These are phyloP conservation scores for Pomacea canaliculata DNA, from an alignment of 2,888 invertebrate genomes.

Conservation along the genomic window DNA sequence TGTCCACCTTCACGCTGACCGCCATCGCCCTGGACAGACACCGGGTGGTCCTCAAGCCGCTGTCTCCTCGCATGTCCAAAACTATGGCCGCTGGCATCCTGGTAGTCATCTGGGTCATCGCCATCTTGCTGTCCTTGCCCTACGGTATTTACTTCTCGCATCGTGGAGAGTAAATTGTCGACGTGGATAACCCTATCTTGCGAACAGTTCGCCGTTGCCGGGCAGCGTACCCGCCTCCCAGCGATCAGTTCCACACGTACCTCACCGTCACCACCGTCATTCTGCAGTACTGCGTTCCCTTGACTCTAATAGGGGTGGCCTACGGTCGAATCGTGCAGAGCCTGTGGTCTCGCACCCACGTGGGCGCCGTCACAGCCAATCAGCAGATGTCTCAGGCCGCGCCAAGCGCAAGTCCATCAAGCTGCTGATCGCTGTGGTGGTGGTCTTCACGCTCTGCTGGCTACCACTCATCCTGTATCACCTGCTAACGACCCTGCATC, in stretches of 20 bases:
- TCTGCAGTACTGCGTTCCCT: conserved; percentile 70
- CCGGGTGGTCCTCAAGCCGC: conserved; percentile 69
- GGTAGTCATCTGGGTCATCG: conserved; percentile 66
- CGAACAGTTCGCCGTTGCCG: conserved; percentile 60
- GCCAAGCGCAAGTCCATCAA: conserved; percentile 71
- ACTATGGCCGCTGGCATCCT: conserved; percentile 65
- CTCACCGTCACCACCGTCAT: conserved; percentile 68
- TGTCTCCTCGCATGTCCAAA: conserved; percentile 67
- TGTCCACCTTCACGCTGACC: conserved; percentile 71
- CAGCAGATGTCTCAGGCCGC: conserved; percentile 67
- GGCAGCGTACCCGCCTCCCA: conserved; percentile 63
- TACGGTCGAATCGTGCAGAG: conserved; percentile 67
- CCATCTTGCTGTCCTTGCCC: conserved; percentile 66
- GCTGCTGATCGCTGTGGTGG: conserved; percentile 70
- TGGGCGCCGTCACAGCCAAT: conserved; percentile 69
- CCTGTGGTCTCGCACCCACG: conserved; percentile 63
- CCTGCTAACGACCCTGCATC: conserved; percentile 67
- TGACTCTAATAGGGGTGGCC: conserved; percentile 67
- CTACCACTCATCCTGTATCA: conserved; percentile 72
- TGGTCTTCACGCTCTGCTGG: conserved; percentile 71
- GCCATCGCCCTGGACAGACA: conserved; percentile 71
- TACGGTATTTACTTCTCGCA: conserved; percentile 68
- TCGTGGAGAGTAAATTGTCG: conserved; percentile 26
- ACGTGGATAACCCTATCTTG: conserved; percentile 38
- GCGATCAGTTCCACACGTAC: conserved; percentile 61